Conservation (phyloP, 2,888 invertebrate species). For the Calameuta pallipes region DNA sequence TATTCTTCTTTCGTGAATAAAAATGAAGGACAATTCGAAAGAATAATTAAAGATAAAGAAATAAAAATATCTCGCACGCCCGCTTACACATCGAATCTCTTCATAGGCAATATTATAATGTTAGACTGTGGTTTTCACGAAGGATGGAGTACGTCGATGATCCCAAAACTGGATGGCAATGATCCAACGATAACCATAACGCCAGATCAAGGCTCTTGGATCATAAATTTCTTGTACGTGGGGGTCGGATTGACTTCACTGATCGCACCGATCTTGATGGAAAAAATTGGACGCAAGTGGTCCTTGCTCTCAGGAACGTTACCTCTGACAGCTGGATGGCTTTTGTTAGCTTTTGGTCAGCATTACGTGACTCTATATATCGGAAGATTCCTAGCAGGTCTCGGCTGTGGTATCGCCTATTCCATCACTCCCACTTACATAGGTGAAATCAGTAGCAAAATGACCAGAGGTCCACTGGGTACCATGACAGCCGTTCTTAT, state of each 20-base stretch:
- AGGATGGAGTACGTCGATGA: constrained; percentile 61
- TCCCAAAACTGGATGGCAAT: constrained; percentile 53
- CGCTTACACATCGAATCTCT: background rate
- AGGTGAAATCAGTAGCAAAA: constrained; percentile 59
- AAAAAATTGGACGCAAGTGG: constrained; percentile 59
- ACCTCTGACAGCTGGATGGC: constrained; percentile 59
- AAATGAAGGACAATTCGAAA: background rate
- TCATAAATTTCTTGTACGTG: constrained; percentile 57
- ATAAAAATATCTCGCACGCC: background rate
- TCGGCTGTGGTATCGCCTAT: constrained; percentile 60
- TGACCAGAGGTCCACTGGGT: constrained; percentile 56
- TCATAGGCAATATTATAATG: constrained; percentile 58
- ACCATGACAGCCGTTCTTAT: constrained; percentile 51
- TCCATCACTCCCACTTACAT: constrained; percentile 61
- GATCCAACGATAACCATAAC: constrained; percentile 44
- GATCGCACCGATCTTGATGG: constrained; percentile 56
- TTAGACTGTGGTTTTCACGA: constrained; percentile 62
- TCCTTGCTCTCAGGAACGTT: constrained; percentile 56
- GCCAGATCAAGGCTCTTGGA: constrained; percentile 44
- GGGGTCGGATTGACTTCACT: constrained; percentile 58
- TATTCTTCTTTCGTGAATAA: background rate
- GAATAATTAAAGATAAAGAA: constrained; percentile 1
- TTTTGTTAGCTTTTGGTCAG: constrained; percentile 50
- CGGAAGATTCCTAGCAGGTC: constrained; percentile 55
- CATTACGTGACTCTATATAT: constrained; percentile 43